phyloP scores from a whole-genome alignment of 2,888 invertebrate species.

The Agrochola litura region DNA sequence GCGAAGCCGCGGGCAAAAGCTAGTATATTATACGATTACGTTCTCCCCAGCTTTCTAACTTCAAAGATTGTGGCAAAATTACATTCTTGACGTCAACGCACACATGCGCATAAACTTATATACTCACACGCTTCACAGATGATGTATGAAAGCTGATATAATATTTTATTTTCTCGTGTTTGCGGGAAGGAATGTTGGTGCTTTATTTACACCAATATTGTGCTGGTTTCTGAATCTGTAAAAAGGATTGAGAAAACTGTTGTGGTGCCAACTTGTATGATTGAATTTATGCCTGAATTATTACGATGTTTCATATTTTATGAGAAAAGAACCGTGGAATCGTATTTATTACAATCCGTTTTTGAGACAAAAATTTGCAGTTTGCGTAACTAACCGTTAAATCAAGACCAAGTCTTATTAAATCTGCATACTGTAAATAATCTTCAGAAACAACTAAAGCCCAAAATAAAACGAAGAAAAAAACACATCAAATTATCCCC shows the following conservation, averaged over 20 bases:
- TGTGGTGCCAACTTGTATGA: neutral
- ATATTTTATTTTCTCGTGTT: constrained; percentile 43
- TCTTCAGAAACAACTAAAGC: constrained; percentile 15
- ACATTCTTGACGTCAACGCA: constrained; percentile 39
- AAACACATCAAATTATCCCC: constrained; percentile 26
- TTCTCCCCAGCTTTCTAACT: constrained; percentile 35
- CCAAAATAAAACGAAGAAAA: constrained; percentile 15
- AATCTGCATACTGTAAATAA: neutral
- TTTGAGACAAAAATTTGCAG: no score
- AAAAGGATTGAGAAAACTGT: constrained; percentile 30
- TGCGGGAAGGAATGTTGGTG: constrained; percentile 23
- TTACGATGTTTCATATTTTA: neutral
- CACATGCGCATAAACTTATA: constrained; percentile 22
- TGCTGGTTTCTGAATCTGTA: constrained; percentile 18
- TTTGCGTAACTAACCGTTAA: neutral
- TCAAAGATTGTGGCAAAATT: constrained; percentile 55
- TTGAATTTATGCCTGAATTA: constrained; percentile 13
- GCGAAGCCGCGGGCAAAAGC: no score
- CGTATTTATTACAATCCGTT: neutral
- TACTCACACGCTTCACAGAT: constrained; percentile 39
- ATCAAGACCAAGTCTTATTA: neutral
- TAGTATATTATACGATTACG: constrained; percentile 27
- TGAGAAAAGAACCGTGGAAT: neutral
- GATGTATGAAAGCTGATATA: constrained; percentile 58
- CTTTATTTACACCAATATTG: constrained; percentile 37